Conservation (phyloP, 2,113 vertebrate genomes). For the Agelaius tricolor region DNA sequence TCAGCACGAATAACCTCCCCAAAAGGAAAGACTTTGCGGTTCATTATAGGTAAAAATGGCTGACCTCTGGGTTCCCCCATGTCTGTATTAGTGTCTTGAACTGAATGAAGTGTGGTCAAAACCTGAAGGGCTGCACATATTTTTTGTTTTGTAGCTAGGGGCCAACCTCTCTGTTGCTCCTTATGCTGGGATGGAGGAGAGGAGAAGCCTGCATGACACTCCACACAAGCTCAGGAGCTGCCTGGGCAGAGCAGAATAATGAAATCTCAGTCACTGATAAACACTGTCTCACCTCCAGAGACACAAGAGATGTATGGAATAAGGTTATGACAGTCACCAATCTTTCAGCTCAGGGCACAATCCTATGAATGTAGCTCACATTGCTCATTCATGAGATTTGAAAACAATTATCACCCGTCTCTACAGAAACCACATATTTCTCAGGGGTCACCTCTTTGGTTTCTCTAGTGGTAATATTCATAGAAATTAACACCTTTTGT, state of each 20-base stretch:
- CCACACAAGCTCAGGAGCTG: neutral
- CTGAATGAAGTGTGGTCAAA: neutral
- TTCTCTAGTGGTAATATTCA: neutral
- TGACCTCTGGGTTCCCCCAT: neutral
- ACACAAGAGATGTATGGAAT: neutral
- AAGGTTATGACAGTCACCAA: neutral
- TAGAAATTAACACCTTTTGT: neutral
- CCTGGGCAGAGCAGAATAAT: neutral
- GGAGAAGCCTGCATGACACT: neutral
- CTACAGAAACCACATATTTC: neutral
- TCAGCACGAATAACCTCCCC: neutral
- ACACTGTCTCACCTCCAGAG: neutral
- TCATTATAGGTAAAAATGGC: neutral
- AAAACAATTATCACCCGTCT: neutral
- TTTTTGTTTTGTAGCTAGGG: neutral
- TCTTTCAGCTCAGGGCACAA: neutral
- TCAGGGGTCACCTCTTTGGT: neutral
- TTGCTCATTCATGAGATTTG: neutral
- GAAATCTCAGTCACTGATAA: neutral
- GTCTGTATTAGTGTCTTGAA: neutral
- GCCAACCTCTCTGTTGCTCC: neutral
- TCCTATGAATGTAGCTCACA: neutral
- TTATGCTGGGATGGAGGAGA: accelerated
- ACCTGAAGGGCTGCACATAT: neutral
- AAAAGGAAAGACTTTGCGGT: neutral